Evolutionary conservation across 2,113 vertebrate species (phyloP).

Genomic region (Urocitellus parryii): DNA sequence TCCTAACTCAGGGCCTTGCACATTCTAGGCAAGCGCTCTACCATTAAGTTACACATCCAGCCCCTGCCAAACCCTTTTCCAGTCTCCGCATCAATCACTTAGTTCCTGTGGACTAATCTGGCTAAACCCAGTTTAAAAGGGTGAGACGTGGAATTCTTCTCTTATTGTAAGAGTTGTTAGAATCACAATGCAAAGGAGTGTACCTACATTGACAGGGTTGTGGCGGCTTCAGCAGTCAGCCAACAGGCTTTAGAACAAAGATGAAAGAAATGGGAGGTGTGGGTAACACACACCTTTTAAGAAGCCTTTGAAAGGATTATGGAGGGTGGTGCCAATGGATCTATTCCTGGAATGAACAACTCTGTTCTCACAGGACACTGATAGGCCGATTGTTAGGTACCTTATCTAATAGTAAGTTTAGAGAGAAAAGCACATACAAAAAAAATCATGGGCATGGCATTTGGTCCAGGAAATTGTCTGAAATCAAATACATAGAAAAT

Average conservation of each 20-base stretch:
- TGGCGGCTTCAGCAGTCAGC: too few relatives aligned
- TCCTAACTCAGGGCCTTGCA: not conserved
- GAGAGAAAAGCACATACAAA: not conserved
- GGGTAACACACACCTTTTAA: not conserved
- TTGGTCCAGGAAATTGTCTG: not conserved
- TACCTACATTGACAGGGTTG: too few relatives aligned
- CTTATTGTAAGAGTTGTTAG: not conserved
- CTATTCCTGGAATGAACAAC: not conserved
- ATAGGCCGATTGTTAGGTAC: not conserved
- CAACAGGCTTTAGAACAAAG: not conserved
- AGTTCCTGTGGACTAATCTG: not conserved
- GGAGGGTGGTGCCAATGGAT: not conserved
- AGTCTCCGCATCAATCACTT: not conserved
- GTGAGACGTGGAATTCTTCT: not conserved
- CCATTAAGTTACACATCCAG: not conserved
- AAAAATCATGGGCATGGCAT: not conserved
- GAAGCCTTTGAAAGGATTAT: not conserved
- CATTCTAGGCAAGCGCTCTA: not conserved
- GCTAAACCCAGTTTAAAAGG: not conserved
- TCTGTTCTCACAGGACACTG: not conserved
- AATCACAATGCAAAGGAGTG: not conserved
- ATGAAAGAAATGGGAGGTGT: not conserved
- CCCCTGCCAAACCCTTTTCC: not conserved
- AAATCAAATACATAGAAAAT: conserved; percentile 31
- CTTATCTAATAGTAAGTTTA: not conserved